Percentiles rank a stretch among this genome's conserved stretches.
Conservation (phyloP, 2,797 vertebrate species). For the Acridotheres tristis region DNA sequence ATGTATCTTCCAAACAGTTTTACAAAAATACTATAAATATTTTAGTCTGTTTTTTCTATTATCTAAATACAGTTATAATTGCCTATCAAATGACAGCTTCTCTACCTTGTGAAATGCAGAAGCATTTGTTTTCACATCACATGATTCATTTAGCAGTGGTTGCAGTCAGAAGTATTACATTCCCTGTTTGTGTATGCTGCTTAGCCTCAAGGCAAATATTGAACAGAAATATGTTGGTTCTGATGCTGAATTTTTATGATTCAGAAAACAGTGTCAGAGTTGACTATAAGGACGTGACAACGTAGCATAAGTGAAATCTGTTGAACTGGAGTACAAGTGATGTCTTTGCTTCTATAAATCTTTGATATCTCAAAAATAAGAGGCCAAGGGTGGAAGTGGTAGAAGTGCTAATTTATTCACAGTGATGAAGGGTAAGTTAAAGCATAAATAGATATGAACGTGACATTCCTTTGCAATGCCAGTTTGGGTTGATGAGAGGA, state of each 20-base stretch:
- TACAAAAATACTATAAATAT: background rate
- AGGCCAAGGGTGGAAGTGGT: background rate
- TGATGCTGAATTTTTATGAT: background rate
- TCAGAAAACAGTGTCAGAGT: background rate
- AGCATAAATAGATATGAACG: background rate
- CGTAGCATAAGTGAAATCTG: background rate
- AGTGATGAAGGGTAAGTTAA: background rate
- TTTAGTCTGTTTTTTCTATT: background rate
- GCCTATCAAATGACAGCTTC: background rate
- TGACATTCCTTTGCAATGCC: accelerated
- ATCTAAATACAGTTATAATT: background rate
- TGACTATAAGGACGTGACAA: background rate
- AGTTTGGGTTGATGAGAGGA: background rate
- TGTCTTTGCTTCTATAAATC: background rate
- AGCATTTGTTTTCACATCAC: background rate
- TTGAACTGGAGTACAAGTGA: background rate
- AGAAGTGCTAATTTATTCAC: background rate
- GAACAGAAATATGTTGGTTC: background rate
- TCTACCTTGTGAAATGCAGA: background rate
- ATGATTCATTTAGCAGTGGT: background rate
- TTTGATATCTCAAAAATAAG: background rate
- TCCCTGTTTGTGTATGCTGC: background rate
- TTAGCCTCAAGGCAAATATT: background rate
- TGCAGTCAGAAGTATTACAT: background rate
- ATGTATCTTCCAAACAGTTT: background rate